phyloP scores from a whole-genome alignment of 37 sponge, comb jelly and placozoan species.

The Axinella damicornis region DNA sequence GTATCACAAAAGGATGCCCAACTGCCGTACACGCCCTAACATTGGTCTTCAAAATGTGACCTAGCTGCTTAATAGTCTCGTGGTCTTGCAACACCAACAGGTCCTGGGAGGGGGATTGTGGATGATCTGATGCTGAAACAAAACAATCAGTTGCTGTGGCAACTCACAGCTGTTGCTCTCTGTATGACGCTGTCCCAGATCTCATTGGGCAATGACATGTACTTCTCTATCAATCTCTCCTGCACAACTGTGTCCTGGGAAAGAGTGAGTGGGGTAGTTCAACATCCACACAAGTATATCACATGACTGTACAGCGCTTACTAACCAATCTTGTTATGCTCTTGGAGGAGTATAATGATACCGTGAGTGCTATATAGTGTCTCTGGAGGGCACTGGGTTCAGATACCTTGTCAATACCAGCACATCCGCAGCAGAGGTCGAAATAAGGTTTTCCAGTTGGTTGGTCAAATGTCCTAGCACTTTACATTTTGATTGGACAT shows the following conservation, averaged over 20 bases:
- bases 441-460: too few species aligned
- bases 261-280: background rate
- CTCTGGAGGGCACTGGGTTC: too few species aligned
- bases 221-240: slow-evolving; percentile 95
- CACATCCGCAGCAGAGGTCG: too few species aligned
- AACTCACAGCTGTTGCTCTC: slow-evolving; percentile 77
- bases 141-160: too few species aligned
- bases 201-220: slow-evolving; percentile 96
- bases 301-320: too few species aligned
- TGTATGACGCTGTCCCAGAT: slow-evolving; percentile 93
- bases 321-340: too few species aligned
- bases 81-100: slow-evolving; percentile 82
- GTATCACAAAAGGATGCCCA: slow-evolving; percentile 96
- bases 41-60: slow-evolving; percentile 97
- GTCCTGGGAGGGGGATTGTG: slow-evolving; percentile 56
- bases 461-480: too few species aligned
- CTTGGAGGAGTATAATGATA: background rate
- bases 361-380: background rate
- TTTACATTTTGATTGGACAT: too few species aligned
- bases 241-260: slow-evolving; percentile 80
- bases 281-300: too few species aligned
- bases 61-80: slow-evolving; percentile 90
- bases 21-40: slow-evolving; percentile 92
- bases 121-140: too few species aligned
- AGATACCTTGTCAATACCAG: too few species aligned